These are phyloP conservation scores for Columba janthina DNA, from an alignment of 2,113 vertebrate species.

Conservation along the genomic window DNA sequence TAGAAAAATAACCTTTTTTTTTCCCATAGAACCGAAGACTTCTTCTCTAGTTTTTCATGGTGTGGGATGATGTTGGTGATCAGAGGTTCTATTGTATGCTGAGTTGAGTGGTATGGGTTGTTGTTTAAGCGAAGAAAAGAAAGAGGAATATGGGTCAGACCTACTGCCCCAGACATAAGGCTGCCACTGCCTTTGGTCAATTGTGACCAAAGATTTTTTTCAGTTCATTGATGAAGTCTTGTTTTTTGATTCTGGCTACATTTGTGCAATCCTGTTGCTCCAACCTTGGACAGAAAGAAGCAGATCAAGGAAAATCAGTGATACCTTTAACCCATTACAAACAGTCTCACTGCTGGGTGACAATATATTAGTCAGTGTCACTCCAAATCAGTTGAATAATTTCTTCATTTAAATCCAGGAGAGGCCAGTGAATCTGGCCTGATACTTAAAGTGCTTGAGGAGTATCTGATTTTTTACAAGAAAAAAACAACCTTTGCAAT, in stretches of 20 bases:
- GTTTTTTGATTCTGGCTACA: neutral
- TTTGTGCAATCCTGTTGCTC: neutral
- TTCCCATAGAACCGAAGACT: neutral
- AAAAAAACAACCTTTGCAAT: neutral
- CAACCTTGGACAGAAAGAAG: neutral
- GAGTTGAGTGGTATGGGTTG: neutral
- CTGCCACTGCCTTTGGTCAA: neutral
- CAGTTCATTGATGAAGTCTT: neutral
- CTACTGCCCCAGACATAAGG: neutral
- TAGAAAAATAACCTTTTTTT: neutral
- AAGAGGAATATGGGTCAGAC: neutral
- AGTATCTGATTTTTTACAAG: neutral
- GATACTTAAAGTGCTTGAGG: neutral
- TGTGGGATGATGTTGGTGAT: neutral
- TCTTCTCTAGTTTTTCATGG: neutral
- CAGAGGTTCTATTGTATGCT: neutral
- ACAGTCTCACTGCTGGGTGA: neutral
- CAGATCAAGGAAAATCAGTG: neutral
- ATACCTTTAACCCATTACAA: neutral
- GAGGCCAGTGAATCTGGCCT: neutral
- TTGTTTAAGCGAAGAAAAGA: neutral
- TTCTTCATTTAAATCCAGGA: neutral
- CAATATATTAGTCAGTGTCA: neutral
- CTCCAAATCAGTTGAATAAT: neutral
- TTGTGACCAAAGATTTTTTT: neutral